Percentiles rank a stretch among this genome's conserved stretches.
Evolutionary conservation across 2,888 invertebrate species (phyloP).

Genomic region (Aromia moschata): DNA sequence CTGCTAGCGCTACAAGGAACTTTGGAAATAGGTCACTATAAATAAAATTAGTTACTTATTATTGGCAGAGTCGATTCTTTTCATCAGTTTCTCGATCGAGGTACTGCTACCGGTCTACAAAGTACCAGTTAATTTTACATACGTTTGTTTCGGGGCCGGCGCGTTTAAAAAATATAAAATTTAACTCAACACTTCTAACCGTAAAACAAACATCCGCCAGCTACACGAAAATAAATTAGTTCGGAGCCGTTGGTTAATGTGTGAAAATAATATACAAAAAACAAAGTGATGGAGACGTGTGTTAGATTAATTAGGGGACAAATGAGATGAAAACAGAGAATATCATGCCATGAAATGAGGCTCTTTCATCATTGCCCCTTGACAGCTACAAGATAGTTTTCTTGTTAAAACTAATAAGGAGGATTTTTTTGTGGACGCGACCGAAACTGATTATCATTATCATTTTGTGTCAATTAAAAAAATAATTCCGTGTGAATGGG

Average conservation of each 20-base stretch:
- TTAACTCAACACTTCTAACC: not conserved
- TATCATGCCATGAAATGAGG: conserved; percentile 54
- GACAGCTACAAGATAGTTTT: conserved; percentile 54
- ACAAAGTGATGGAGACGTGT: conserved; percentile 38
- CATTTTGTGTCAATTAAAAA: conserved; percentile 30
- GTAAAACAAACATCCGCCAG: conserved; percentile 21
- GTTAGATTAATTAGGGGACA: conserved; percentile 57
- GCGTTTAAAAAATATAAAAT: not conserved
- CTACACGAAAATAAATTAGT: conserved; percentile 36
- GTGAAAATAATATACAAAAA: conserved; percentile 23
- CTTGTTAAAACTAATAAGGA: conserved; percentile 53
- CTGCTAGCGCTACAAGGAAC: too few relatives aligned
- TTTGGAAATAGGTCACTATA: too few relatives aligned
- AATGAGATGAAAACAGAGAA: conserved; percentile 58
- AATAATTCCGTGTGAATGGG: conserved; percentile 27
- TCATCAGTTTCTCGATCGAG: too few relatives aligned
- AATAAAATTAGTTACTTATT: too few relatives aligned
- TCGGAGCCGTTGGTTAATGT: conserved; percentile 15
- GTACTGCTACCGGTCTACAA: too few relatives aligned
- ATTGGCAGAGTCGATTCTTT: too few relatives aligned
- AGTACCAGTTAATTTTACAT: not conserved
- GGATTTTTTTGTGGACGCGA: conserved; percentile 37
- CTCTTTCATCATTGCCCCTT: conserved; percentile 54
- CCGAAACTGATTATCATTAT: conserved; percentile 23
- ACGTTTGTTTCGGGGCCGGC: not conserved